These are phyloP conservation scores for Latrodectus elegans DNA, from an alignment of 2,888 invertebrate genomes.

Conservation along the genomic window DNA sequence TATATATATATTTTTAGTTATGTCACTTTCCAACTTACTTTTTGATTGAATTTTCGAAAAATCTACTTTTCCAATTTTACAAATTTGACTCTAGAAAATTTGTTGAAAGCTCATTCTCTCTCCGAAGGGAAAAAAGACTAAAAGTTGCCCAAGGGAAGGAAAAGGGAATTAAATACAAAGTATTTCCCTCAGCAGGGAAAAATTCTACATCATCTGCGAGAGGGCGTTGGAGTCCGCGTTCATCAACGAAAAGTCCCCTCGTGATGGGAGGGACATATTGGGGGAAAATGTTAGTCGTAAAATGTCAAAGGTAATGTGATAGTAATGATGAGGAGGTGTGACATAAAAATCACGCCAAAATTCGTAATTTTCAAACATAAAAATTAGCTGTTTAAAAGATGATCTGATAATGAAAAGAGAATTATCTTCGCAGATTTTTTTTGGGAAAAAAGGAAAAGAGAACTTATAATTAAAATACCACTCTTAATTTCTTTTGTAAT, in stretches of 20 bases:
- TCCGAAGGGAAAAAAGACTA: neutral
- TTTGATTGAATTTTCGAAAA: no score
- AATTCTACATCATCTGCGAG: conserved; percentile 19
- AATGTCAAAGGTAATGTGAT: conserved; percentile 58
- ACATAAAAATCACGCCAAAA: conserved; percentile 22
- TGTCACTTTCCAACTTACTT: no score
- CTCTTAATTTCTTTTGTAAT: no score
- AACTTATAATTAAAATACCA: no score
- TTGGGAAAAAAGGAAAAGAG: no score
- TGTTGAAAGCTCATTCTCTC: no score
- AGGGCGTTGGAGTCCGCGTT: conserved; percentile 38
- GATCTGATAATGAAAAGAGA: no score
- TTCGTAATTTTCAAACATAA: neutral
- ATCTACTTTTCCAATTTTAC: no score
- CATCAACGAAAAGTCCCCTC: conserved; percentile 35
- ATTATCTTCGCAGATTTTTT: no score
- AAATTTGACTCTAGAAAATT: no score
- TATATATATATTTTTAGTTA: no score
- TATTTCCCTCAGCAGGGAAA: neutral
- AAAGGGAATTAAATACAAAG: conserved; percentile 26
- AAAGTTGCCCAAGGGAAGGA: neutral
- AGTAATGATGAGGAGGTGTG: conserved; percentile 9
- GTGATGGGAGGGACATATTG: conserved; percentile 11
- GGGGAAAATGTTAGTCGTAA: conserved; percentile 29
- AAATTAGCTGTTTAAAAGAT: neutral